Conservation (phyloP, 2,113 vertebrate genomes). For the Ictalurus punctatus region DNA sequence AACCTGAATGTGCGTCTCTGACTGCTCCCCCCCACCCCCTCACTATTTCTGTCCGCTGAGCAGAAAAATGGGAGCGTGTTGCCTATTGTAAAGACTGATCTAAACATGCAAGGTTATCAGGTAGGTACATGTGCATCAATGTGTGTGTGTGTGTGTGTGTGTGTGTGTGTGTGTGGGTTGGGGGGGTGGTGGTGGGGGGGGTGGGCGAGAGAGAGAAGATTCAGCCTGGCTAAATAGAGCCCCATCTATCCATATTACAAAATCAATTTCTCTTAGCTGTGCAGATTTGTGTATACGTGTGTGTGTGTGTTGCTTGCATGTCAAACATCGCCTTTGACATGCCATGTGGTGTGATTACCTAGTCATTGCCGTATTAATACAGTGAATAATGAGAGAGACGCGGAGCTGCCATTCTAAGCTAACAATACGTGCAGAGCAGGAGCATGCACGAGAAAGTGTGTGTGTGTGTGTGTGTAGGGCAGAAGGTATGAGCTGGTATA, state of each 20-base stretch:
- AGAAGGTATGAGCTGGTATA: constrained; percentile 97
- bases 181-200: background rate
- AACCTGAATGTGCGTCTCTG: constrained; percentile 19
- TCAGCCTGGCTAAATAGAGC: constrained; percentile 62
- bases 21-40: background rate
- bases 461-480: constrained; percentile 69
- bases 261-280: constrained; percentile 45
- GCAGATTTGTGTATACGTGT: constrained; percentile 28
- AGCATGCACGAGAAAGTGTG: constrained; percentile 74
- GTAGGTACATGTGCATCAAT: constrained; percentile 66
- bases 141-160: constrained; percentile 36
- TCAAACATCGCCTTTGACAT: constrained; percentile 77
- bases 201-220: constrained; percentile 43
- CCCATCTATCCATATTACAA: constrained; percentile 43
- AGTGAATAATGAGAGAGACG: constrained; percentile 95
- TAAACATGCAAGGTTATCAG: constrained; percentile 67
- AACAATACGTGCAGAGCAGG: constrained; percentile 97
- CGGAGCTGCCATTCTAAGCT: constrained; percentile 93
- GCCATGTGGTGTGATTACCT: constrained; percentile 86
- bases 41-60: background rate
- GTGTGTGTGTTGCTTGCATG: constrained; percentile 37
- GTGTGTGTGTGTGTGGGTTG: background rate
- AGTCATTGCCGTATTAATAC: constrained; percentile 96
- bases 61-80: constrained; percentile 48
- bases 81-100: constrained; percentile 59